Evolutionary conservation across 2,113 vertebrate species (phyloP), one percentile per base, ranked within the genome.

Genomic region (Ifrita kowaldi): DNA sequence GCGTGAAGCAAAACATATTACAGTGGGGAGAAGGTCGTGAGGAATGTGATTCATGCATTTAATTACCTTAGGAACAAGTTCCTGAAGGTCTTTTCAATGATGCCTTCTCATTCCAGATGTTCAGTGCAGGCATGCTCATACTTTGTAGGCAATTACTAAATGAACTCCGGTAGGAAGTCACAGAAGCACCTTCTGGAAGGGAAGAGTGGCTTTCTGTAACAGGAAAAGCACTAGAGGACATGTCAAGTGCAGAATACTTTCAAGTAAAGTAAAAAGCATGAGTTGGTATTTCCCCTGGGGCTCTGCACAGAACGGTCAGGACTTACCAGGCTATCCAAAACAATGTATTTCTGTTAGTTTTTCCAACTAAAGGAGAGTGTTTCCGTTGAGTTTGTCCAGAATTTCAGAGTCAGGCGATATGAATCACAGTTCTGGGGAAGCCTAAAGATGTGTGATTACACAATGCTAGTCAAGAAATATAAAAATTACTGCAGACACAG

Each of bases 401-500:
- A 94, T 84, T 87, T 77, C 42, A 80, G 53, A 85, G 92, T 91
- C 60, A 73, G 57, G n/a, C 8, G 19, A 49, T 91, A 89, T 62
- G 69, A 97, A 81, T 94, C 75, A 75, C 65, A 88, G 21, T 87
- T 95, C 65, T 59, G 85, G 42, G 78, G 88, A 96, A 93, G 49
- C 50, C 81, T 95, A 30, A 89, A 93, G 33, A 91, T 56, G 78
- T 42, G 49, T 55, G 50, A 46, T 76, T 78, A 77, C 49, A 79
- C 1, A 41, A 74, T 47, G 32, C 22, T 84, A 89, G 60, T 82
- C 68, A 91, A 95, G 52, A 69, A 93, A 91, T 89, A 87, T 87
- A 64, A 79, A 95, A 92, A 65, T 67, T 89, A 53, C 74, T 84
- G 60, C 75, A 94, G 92, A 82, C 59, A 90, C 1, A 4, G 53